Evolutionary conservation across 2,888 invertebrate species (phyloP), one percentile per base, ranked within the genome.

Genomic region (Agrochola lychnidis): DNA sequence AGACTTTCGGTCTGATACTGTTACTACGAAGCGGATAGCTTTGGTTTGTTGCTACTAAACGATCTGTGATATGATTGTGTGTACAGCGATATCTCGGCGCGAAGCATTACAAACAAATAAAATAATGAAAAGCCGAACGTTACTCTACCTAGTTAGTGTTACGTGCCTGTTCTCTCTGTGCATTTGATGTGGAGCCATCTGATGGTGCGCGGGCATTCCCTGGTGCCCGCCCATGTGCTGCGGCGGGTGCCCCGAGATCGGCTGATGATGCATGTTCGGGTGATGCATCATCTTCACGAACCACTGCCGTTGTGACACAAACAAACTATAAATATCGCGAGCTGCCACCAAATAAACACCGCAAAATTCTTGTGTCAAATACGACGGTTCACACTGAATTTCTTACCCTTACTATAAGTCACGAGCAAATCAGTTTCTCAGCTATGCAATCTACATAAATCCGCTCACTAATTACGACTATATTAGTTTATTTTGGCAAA

Each of bases 161-260:
- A 96, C 96, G 95, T 96, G 96, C 96, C 96, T 96, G 95, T 96
- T 96, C 96, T 97, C 98, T 93, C 97, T 95, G 91, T 97, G 97
- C 94, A 97, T 97, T 90, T 97, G 97, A 94, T 97, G 97, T 90
- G 97, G 97, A 92, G 97, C 97, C 94, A 97, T 97, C 91, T 97
- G 97, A 94, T 97, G 97, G 94, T 98, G 98, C 51, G 90, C 91
- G 82, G 96, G 94, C 93, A 96, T 94, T 57, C 93, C 94, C 89
- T 96, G 96, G 91, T 96, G 96, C 76, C 94, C 95, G 78, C 93
- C 93, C 91, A 96, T 91, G 92, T 96, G 96, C 90, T 96, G 97
- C 85, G 95, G 94, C 90, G 96, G 97, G 90, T 96, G 97, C 88
- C 96, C 97, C 86, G 96, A 95, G 94, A 96, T 96, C 90, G 95